Percentiles rank a stretch among this genome's conserved stretches.
phyloP scores from a whole-genome alignment of 2,113 vertebrate genomes.

The Pomatostomus ruficeps region DNA sequence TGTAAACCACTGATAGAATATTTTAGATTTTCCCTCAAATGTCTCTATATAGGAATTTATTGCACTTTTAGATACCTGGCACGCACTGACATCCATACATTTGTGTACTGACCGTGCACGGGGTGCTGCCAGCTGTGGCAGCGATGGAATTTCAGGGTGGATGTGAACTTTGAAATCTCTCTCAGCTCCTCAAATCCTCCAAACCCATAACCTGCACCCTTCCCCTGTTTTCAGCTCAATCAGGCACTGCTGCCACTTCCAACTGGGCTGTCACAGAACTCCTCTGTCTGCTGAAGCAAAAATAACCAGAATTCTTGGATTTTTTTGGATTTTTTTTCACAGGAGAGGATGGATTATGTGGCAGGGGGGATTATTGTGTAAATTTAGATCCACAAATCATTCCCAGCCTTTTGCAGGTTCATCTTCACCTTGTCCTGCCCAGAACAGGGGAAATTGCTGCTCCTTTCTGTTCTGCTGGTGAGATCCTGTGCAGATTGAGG shows the following conservation, averaged over 20 bases:
- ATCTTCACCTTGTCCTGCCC: background rate
- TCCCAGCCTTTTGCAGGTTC: background rate
- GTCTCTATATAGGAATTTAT: background rate
- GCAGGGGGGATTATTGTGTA: background rate
- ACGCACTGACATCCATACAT: background rate
- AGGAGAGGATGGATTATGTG: background rate
- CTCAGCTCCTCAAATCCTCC: background rate
- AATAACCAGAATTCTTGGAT: background rate
- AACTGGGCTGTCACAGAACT: background rate
- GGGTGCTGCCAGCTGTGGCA: no score
- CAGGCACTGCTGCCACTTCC: background rate
- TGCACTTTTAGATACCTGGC: background rate
- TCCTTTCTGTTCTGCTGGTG: background rate
- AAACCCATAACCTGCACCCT: background rate
- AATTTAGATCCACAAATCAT: background rate
- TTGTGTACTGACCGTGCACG: rapidly evolving
- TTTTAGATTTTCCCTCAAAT: background rate
- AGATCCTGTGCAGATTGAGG: background rate
- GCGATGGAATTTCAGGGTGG: background rate
- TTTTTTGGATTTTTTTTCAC: background rate
- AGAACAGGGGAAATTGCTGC: background rate
- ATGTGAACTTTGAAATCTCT: background rate
- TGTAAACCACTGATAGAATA: background rate
- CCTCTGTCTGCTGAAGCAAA: background rate
- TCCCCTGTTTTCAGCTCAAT: background rate